Evolutionary conservation across 2,888 invertebrate species (phyloP), one percentile per base, ranked within the genome.

Genomic region (Hydroisotoma schaefferi): DNA sequence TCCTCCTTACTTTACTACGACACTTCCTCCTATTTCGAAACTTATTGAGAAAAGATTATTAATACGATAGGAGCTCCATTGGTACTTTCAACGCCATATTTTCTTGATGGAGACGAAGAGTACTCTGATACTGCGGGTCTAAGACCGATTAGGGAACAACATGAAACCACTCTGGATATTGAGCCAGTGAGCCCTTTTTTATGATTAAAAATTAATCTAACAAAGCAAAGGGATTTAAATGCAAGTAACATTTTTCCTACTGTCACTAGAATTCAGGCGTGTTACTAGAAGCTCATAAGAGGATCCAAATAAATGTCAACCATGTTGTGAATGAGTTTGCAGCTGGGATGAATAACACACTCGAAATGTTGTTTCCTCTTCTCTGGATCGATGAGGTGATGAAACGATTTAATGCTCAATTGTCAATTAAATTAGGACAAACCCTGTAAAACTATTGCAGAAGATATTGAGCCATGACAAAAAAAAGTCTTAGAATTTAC

Each of bases 371-470:
- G 1, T 59, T 59, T 28, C 63, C 63, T 6, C 20, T 56, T 10
- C 22, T 63, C 5, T 63, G 59, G 59, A 18, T 57, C 12, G 59
- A 59, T 27, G 63, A 63, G 55, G 59, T 59, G 22, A 6, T 43
- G 12, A 33, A 12, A 25, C 46, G 5, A 23, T 15, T 8, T 6
- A 25, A 15, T 23, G 6, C 12, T 15, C 20, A 15, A n/a, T 6
- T n/a, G 10, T 15, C 43, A 43, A 43, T n/a, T n/a, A 43, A 15
- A 8, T 43, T 43, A 6, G 8, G 20, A n/a, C 43, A 6, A 15
- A 46, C 46, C 25, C 25, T 22, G 46, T 22, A 23, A 46, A 46
- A 46, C 20, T 8, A n/a, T 43, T 15, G 12, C 20, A 43, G 43
- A 20, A 33, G 15, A n/a, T n/a, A n/a, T n/a, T n/a, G n/a, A n/a